Conservation (phyloP, 2,113 vertebrate species). For the Cygnus buccinator region DNA sequence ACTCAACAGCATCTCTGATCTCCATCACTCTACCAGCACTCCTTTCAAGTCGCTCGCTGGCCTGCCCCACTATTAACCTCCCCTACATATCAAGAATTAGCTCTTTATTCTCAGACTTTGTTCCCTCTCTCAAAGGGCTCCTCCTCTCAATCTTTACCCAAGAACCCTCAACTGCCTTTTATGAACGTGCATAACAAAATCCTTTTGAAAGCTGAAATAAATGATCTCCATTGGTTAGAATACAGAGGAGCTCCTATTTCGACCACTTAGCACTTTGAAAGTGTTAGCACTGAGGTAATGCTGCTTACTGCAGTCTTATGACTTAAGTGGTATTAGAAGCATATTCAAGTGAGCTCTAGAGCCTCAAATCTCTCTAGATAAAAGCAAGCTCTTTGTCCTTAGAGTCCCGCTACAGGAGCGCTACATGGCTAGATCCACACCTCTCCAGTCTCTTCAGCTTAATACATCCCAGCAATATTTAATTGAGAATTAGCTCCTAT, state of each 20-base stretch:
- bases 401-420: not conserved
- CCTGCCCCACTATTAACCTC: conserved; percentile 57
- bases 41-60: conserved; percentile 40
- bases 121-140: conserved; percentile 31
- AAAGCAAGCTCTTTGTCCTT: not conserved
- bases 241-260: not conserved
- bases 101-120: conserved; percentile 54
- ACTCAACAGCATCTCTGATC: conserved; percentile 28
- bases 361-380: not conserved
- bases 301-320: not conserved
- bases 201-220: conserved; percentile 41
- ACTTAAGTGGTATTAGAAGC: not conserved
- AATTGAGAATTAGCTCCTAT: not conserved
- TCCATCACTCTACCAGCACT: not conserved
- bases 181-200: conserved; percentile 4
- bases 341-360: not conserved
- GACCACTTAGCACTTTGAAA: not conserved
- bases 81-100: conserved; percentile 41
- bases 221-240: not conserved
- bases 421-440: not conserved
- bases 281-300: not conserved
- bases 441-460: not conserved
- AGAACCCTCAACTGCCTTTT: not conserved
- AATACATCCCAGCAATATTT: not conserved
- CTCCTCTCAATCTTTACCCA: conserved; percentile 8